These are phyloP conservation scores for Sebastolobus alascanus DNA, from an alignment of 2,797 vertebrate species.

Conservation along the genomic window DNA sequence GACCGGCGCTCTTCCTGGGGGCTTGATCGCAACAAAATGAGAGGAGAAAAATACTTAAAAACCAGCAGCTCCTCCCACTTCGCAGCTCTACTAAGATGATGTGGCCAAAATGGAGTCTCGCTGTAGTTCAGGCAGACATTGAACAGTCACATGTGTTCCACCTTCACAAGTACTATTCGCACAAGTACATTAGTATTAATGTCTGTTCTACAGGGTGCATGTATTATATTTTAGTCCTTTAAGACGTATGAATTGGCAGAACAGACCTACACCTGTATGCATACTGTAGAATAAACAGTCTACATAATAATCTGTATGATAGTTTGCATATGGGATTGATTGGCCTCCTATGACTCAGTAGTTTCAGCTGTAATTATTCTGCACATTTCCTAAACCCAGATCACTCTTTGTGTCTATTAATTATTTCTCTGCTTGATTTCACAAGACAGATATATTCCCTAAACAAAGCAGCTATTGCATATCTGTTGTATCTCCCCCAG, in stretches of 20 bases:
- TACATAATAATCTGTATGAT: not conserved
- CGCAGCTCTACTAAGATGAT: not conserved
- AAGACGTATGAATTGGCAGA: not conserved
- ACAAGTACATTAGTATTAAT: not conserved
- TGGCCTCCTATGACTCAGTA: not conserved
- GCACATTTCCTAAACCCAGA: not conserved
- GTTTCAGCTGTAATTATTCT: slow-evolving; percentile 19
- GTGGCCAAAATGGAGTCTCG: not conserved
- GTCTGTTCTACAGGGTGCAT: not conserved
- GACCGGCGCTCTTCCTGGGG: too few species aligned
- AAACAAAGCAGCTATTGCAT: not conserved
- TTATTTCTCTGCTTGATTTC: slow-evolving; percentile 12
- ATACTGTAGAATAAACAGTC: not conserved
- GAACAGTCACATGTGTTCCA: not conserved
- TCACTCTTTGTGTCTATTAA: not conserved
- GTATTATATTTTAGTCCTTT: not conserved
- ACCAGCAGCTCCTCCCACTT: not conserved
- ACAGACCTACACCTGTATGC: not conserved
- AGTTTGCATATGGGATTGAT: not conserved
- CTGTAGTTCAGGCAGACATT: not conserved
- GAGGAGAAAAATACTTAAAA: not conserved
- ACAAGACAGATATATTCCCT: not conserved
- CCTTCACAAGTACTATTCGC: not conserved
- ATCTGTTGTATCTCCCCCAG: not conserved
- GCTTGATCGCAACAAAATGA: not conserved